Conservation (phyloP, 2,888 invertebrate species). For the Drosophila anomalata region DNA sequence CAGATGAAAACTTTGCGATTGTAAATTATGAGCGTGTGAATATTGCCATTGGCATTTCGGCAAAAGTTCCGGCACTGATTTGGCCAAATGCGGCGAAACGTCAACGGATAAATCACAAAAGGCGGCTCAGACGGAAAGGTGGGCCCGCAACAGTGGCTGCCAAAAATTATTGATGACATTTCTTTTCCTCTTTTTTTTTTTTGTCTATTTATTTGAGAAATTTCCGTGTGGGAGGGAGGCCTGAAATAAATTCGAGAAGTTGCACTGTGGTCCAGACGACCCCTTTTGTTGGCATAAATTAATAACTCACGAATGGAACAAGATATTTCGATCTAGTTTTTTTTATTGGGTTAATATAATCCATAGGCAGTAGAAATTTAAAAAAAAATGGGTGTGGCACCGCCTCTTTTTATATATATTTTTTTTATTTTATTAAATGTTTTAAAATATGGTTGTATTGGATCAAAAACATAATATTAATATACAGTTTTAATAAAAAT, state of each 20-base stretch:
- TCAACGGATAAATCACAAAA: conserved; percentile 31
- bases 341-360: too few relatives aligned
- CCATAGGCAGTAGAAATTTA: too few relatives aligned
- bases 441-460: too few relatives aligned
- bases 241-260: conserved; percentile 1
- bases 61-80: conserved; percentile 47
- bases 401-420: too few relatives aligned
- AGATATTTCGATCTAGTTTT: too few relatives aligned
- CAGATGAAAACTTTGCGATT: conserved; percentile 50
- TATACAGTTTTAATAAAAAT: too few relatives aligned
- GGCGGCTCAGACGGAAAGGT: conserved; percentile 14
- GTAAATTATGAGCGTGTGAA: conserved; percentile 76
- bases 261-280: too few relatives aligned
- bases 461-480: too few relatives aligned
- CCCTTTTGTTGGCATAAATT: too few relatives aligned
- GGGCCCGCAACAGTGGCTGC: background rate
- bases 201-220: conserved; percentile 2
- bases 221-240: background rate
- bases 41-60: conserved; percentile 66
- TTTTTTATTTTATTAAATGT: too few relatives aligned
- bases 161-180: conserved; percentile 2
- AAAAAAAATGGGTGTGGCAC: too few relatives aligned
- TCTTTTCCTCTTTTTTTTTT: background rate
- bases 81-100: conserved; percentile 26
- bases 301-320: too few relatives aligned